Conservation (phyloP, 2,113 vertebrate species). For the Chionis minor region DNA sequence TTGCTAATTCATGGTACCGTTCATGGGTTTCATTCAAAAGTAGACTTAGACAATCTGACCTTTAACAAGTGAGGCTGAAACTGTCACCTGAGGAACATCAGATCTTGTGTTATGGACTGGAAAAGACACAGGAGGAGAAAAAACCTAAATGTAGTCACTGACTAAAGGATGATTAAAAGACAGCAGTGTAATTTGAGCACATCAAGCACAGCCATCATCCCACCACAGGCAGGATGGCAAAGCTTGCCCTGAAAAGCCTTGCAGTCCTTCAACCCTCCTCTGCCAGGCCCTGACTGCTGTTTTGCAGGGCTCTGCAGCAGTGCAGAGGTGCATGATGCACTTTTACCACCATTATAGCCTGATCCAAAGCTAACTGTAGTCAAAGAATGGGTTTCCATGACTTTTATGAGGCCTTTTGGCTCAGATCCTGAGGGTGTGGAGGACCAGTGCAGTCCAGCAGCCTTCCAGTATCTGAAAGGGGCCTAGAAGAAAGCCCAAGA, state of each 20-base stretch:
- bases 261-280: not conserved
- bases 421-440: not conserved
- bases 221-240: not conserved
- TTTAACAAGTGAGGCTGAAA: not conserved
- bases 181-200: not conserved
- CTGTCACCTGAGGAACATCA: not conserved
- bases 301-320: not conserved
- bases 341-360: not conserved
- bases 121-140: not conserved
- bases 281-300: not conserved
- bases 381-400: rapidly evolving
- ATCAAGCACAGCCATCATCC: not conserved
- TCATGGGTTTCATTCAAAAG: not conserved
- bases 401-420: not conserved
- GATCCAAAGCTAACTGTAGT: not conserved
- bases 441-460: not conserved
- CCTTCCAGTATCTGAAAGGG: no score
- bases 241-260: not conserved
- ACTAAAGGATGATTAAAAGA: not conserved
- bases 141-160: not conserved
- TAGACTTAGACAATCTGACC: rapidly evolving
- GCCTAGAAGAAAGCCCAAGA: no score
- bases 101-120: not conserved
- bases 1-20: not conserved
- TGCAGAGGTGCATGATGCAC: not conserved